Evolutionary conservation across 2,797 vertebrate genomes (phyloP).

Genomic region (Pangasius sanitwongsei): DNA sequence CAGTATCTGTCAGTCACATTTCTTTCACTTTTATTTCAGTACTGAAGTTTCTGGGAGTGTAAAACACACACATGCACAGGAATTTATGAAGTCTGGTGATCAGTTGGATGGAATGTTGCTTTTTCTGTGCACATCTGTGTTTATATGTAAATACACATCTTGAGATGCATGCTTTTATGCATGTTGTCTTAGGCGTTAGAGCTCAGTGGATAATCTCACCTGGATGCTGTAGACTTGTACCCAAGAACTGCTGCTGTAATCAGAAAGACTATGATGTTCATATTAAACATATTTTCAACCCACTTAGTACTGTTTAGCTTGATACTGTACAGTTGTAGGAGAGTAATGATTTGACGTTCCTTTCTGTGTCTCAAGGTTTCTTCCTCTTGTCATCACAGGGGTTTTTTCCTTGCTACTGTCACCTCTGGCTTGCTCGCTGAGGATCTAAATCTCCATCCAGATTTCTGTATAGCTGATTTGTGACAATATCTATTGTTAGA

Average conservation of each 20-base stretch:
- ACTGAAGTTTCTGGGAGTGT: constrained; percentile 36
- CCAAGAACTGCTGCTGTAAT: neutral
- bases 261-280: neutral
- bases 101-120: neutral
- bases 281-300: neutral
- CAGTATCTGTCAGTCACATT: constrained; percentile 31
- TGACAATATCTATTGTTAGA: neutral
- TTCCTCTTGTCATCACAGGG: neutral
- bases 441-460: neutral
- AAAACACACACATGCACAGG: neutral
- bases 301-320: neutral
- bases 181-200: neutral
- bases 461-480: neutral
- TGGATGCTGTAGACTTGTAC: neutral
- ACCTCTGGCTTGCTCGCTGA: neutral
- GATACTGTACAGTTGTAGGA: neutral
- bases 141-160: neutral
- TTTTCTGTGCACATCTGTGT: neutral
- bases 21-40: constrained; percentile 12
- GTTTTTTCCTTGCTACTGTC: neutral
- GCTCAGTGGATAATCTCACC: neutral
- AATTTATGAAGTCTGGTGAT: neutral
- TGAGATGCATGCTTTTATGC: neutral
- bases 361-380: neutral
- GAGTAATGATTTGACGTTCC: neutral